phyloP scores from a whole-genome alignment of 2,113 vertebrate genomes.

The Lepus americanus region DNA sequence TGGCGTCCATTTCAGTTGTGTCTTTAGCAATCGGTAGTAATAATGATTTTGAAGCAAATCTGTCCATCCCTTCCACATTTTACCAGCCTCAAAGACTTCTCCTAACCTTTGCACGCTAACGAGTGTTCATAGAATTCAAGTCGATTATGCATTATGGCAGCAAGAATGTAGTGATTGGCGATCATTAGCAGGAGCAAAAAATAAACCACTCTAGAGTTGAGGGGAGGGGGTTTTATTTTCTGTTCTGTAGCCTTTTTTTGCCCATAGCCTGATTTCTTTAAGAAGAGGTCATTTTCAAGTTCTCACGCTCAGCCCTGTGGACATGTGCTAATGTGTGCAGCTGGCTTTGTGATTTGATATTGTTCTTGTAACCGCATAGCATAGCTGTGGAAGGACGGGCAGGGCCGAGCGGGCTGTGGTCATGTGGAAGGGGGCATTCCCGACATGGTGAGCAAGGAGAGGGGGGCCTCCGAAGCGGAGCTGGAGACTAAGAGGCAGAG shows the following conservation, averaged over 20 bases:
- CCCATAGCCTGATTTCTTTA: conserved; percentile 63
- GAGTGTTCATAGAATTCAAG: conserved; percentile 14
- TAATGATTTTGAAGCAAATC: conserved; percentile 18
- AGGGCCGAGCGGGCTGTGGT: not conserved
- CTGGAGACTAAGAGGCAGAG: not conserved
- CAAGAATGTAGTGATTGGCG: conserved; percentile 48
- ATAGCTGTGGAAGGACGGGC: not conserved
- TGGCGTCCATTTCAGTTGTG: not conserved
- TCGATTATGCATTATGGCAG: not conserved
- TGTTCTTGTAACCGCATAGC: conserved; percentile 60
- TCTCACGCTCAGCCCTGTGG: not conserved
- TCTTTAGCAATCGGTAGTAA: not conserved
- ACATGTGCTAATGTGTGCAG: conserved; percentile 33
- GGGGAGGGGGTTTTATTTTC: conserved; percentile 19
- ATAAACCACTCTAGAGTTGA: conserved; percentile 50
- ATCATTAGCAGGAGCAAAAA: conserved; percentile 51
- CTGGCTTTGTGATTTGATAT: conserved; percentile 74
- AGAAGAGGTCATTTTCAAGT: conserved; percentile 67
- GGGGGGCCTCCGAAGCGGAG: not conserved
- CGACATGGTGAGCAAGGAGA: not conserved
- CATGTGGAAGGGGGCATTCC: not conserved
- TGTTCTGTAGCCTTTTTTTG: conserved; percentile 15
- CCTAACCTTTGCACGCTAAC: not conserved
- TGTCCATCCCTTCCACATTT: not conserved
- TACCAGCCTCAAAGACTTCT: conserved; percentile 2